Evolutionary conservation across 2,797 vertebrate genomes (phyloP), one percentile per base, ranked within the genome.

Genomic region (Simalia tracyae): DNA sequence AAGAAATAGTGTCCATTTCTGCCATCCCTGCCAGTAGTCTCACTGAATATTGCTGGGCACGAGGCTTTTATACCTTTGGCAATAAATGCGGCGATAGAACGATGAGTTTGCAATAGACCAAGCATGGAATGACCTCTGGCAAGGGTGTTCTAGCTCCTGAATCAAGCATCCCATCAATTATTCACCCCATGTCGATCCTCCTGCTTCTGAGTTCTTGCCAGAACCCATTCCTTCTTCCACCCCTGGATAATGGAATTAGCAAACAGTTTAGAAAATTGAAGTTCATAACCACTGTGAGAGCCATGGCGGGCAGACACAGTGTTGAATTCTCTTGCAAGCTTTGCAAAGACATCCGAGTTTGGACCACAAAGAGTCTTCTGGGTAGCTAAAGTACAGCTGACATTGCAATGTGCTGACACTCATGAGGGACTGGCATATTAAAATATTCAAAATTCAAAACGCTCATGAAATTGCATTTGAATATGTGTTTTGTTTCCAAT

Each of bases 241-340:
- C 36, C 28, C 36, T 19, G 9, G 36, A 64, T 81, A 89, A 84
- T 76, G 66, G 59, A 42, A 91, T 91, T 46, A 87, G 87, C 84
- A 91, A 93, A 91, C 31, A 87, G 66, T 91, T 89, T 36, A 89
- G 88, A 89, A 86, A 89, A 93, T 85, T 61, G 15, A 24, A 91
- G 2, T 36, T 81, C 19, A 59, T 3, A 87, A 17, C 0, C 0
- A 24, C 76, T 26, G 31, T 76, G 31, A 90, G 31, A 76, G 84
- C 17, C 31, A 36, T 3, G 63, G 11, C 84, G 68, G 86, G 22
- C 84, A 36, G 63, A 56, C 1, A 11, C 19, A 17, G 63, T 24
- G 11, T 63, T 8, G 46, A 11, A 50, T 92, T 81, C 63, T 26
- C 57, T 42, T 87, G 57, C 46, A 11, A 0, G 66, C 90, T 89